Percentiles rank a stretch among this genome's conserved stretches.
Conservation (phyloP, 2,113 vertebrate genomes). For the Plecturocebus donacophilus region DNA sequence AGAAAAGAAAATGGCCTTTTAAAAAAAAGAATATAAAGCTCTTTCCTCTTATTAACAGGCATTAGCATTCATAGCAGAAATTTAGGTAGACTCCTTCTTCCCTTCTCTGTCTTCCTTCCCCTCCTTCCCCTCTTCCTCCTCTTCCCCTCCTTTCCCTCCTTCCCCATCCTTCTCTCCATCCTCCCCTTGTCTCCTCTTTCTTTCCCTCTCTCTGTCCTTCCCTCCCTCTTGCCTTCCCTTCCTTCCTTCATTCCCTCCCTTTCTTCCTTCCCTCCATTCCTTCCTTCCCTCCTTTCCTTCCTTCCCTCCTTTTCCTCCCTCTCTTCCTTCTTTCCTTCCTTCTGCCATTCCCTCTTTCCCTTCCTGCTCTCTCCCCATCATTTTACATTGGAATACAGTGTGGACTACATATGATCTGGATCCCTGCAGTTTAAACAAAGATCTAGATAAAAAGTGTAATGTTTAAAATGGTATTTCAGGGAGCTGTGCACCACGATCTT, state of each 20-base stretch:
- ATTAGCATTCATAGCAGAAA: not conserved
- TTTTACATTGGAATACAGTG: not conserved
- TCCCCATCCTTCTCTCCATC: no score
- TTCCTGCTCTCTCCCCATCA: not conserved
- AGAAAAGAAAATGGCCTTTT: not conserved
- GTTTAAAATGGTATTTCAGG: conserved; percentile 36
- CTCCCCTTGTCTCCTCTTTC: no score
- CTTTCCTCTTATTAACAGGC: not conserved
- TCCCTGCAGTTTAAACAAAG: not conserved
- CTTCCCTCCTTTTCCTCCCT: no score
- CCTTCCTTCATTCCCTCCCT: no score
- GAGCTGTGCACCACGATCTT: not conserved
- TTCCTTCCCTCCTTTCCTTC: no score
- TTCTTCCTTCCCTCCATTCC: no score
- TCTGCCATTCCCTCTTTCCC: not conserved
- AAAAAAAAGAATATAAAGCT: not conserved
- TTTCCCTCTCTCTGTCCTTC: no score
- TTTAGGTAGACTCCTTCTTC: not conserved
- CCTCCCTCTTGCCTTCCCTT: no score
- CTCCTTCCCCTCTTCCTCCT: no score
- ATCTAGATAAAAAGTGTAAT: conserved; percentile 6
- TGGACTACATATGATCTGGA: not conserved
- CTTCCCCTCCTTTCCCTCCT: not conserved
- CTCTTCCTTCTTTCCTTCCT: no score
- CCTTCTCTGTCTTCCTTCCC: not conserved